These are phyloP conservation scores for Catostylus mosaicus DNA, from an alignment of 30 jellyfish, hydroid and myxozoan species.

Conservation along the genomic window DNA sequence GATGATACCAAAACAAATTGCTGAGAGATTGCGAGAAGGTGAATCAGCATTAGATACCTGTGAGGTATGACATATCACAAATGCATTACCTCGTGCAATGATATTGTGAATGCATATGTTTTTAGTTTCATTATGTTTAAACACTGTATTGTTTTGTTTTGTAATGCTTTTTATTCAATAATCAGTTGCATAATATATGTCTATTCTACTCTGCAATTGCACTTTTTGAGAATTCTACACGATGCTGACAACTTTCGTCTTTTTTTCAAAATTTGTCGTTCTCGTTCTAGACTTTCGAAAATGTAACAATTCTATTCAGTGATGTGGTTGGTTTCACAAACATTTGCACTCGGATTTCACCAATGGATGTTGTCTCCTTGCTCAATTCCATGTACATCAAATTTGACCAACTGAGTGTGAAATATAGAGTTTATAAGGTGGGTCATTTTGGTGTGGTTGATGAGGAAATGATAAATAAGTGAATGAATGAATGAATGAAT, in stretches of 20 bases:
- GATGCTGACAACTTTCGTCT: too few relatives aligned
- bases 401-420: slow-evolving; percentile 66
- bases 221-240: too few relatives aligned
- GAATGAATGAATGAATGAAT: background rate
- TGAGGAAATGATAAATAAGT: background rate
- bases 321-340: slow-evolving; percentile 77
- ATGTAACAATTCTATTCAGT: slow-evolving; percentile 72
- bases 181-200: too few relatives aligned
- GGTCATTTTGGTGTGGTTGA: background rate
- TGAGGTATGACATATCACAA: slow-evolving; percentile 59
- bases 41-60: slow-evolving; percentile 59
- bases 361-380: slow-evolving; percentile 75
- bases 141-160: too few relatives aligned
- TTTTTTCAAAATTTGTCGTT: background rate
- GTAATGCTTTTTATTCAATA: too few relatives aligned
- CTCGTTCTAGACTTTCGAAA: slow-evolving; percentile 50
- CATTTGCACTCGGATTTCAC: slow-evolving; percentile 66
- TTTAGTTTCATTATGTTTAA: too few relatives aligned
- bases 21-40: slow-evolving; percentile 62
- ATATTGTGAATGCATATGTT: too few relatives aligned
- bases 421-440: slow-evolving; percentile 65
- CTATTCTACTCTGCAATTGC: too few relatives aligned
- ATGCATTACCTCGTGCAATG: too few relatives aligned
- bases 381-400: slow-evolving; percentile 66
- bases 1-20: slow-evolving; percentile 75